Conservation (phyloP, 2,888 invertebrate genomes). For the Apamea epomidion region DNA sequence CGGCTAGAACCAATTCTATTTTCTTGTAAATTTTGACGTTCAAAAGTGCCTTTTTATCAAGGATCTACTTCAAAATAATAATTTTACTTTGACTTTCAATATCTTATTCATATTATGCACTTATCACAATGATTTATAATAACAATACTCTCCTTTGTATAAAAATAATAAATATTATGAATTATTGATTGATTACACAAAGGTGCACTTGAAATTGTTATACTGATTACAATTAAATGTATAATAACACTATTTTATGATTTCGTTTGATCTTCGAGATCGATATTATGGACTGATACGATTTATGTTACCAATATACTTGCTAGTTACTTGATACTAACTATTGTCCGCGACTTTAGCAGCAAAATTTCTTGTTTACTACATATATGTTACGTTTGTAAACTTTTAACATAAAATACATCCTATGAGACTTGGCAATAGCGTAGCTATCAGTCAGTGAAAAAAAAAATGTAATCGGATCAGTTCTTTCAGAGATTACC, state of each 20-base stretch:
- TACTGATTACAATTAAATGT: neutral
- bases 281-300: neutral
- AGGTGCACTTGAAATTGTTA: neutral
- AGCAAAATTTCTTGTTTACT: too few species aligned
- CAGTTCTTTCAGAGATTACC: neutral
- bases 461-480: neutral
- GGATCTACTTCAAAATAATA: too few species aligned
- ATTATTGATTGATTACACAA: neutral
- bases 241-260: slow-evolving; percentile 19
- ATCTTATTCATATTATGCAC: too few species aligned
- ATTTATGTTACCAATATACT: neutral
- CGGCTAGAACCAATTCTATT: too few species aligned
- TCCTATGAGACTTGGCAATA: neutral
- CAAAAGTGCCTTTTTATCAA: too few species aligned
- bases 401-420: neutral
- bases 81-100: too few species aligned
- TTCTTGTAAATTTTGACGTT: too few species aligned
- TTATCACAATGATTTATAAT: too few species aligned
- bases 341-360: too few species aligned
- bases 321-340: neutral
- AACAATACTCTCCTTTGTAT: slow-evolving; percentile 8
- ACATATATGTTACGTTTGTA: too few species aligned
- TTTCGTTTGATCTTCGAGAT: neutral
- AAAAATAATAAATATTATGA: slow-evolving; percentile 14
- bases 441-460: neutral